phyloP scores from a whole-genome alignment of 2,797 vertebrate species.

The Rallus crepitans region DNA sequence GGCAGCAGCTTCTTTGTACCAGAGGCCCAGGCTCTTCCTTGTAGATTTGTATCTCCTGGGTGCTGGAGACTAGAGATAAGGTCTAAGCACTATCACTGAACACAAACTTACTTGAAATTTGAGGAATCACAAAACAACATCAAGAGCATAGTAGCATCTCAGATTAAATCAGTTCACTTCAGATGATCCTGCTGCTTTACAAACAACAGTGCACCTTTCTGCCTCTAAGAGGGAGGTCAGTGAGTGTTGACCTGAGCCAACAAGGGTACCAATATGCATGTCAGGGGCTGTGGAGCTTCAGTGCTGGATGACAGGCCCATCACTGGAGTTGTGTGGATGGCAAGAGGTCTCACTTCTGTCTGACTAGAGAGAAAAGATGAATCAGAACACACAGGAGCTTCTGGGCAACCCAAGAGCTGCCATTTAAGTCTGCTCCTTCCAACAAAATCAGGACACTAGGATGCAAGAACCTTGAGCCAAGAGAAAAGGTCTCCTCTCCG shows the following conservation, averaged over 20 bases:
- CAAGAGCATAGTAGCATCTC: background rate
- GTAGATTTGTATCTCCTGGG: background rate
- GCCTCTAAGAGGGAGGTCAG: background rate
- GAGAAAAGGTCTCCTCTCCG: background rate
- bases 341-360: background rate
- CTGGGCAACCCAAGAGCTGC: background rate
- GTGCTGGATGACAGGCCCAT: background rate
- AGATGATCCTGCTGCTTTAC: background rate
- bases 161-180: background rate
- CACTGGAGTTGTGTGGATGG: background rate
- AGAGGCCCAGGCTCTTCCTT: background rate
- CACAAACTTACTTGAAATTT: background rate
- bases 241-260: background rate
- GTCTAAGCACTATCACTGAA: background rate
- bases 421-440: background rate
- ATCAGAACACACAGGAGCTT: background rate
- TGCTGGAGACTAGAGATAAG: background rate
- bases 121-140: background rate
- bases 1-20: background rate
- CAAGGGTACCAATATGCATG: rapidly evolving
- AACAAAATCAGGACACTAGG: background rate
- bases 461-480: background rate
- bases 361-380: background rate
- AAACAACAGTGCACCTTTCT: background rate
- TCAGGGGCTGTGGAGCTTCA: background rate